A percentile compares a stretch with the other conserved stretches of the same genome.
Evolutionary conservation across 2,113 vertebrate species (phyloP).

Genomic region (Epinephelus cyanopodus): DNA sequence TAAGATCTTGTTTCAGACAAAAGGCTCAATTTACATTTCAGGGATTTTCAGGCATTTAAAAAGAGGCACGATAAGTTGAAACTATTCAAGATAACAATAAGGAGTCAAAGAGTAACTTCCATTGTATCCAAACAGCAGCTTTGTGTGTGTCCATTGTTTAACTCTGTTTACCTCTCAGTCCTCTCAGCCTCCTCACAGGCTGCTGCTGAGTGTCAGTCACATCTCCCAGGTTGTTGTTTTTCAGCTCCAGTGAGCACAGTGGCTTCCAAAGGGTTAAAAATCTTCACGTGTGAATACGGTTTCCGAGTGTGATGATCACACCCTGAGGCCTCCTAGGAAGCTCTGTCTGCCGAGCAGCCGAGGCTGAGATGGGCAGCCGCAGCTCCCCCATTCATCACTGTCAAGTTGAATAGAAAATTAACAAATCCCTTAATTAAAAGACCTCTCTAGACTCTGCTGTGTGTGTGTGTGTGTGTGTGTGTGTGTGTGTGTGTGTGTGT

Average conservation of each 20-base stretch:
- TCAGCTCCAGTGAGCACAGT: slow-evolving; percentile 14
- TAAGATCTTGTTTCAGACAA: not conserved
- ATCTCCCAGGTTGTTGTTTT: not conserved
- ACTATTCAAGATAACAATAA: slow-evolving; percentile 29
- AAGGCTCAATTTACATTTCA: not conserved
- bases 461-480: slow-evolving; percentile 43
- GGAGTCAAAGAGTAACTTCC: slow-evolving; percentile 8
- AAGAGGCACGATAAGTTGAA: not conserved
- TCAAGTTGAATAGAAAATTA: slow-evolving; percentile 83
- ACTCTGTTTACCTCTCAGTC: slow-evolving; percentile 51
- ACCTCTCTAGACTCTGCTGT: slow-evolving; percentile 55
- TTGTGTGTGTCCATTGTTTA: slow-evolving; percentile 51
- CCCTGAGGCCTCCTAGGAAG: slow-evolving; percentile 63
- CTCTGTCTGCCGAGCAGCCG: slow-evolving; percentile 44
- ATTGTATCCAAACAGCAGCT: slow-evolving; percentile 20
- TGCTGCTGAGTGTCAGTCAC: not conserved
- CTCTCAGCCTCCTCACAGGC: slow-evolving; percentile 42
- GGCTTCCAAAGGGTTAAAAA: slow-evolving; percentile 52
- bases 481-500: slow-evolving; percentile 20
- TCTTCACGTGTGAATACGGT: slow-evolving; percentile 48
- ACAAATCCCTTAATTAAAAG: slow-evolving; percentile 84
- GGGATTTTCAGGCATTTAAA: slow-evolving; percentile 14
- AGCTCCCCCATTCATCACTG: slow-evolving; percentile 78
- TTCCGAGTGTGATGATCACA: slow-evolving; percentile 45
- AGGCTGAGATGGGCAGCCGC: slow-evolving; percentile 60